A percentile compares a stretch with the other conserved stretches of the same genome.
Conservation (phyloP, 2,888 invertebrate species). For the Spisula subtruncata region DNA sequence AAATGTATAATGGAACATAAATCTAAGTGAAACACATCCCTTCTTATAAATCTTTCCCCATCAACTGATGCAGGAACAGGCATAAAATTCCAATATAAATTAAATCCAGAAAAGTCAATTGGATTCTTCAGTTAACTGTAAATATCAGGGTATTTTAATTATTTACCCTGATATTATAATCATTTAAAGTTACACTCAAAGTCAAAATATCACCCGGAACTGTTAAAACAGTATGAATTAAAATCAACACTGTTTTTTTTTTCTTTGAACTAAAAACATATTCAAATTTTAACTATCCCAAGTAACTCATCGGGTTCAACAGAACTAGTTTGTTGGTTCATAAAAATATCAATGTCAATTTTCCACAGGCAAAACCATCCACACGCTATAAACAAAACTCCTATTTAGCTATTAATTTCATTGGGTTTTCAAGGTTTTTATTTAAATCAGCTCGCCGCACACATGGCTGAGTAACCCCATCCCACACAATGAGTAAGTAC, state of each 20-base stretch:
- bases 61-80: background rate
- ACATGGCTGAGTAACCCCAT: background rate
- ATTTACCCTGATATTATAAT: too few relatives aligned
- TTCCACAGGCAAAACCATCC: conserved; percentile 1
- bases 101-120: too few relatives aligned
- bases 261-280: background rate
- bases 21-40: too few relatives aligned
- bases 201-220: background rate
- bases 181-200: too few relatives aligned
- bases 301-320: background rate
- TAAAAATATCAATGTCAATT: background rate
- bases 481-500: conserved; percentile 11
- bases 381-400: background rate
- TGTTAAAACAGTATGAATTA: background rate
- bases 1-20: too few relatives aligned
- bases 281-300: background rate
- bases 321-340: background rate
- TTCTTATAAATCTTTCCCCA: background rate
- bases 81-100: conserved; percentile 14
- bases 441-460: background rate
- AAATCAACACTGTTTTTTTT: background rate
- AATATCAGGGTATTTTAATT: too few relatives aligned
- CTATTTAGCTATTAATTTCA: background rate
- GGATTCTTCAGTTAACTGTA: too few relatives aligned
- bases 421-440: background rate